Percentiles rank a stretch among this genome's conserved stretches.
Conservation (phyloP, 1,140 invertebrate genomes). For the Zaprionus taronus region DNA sequence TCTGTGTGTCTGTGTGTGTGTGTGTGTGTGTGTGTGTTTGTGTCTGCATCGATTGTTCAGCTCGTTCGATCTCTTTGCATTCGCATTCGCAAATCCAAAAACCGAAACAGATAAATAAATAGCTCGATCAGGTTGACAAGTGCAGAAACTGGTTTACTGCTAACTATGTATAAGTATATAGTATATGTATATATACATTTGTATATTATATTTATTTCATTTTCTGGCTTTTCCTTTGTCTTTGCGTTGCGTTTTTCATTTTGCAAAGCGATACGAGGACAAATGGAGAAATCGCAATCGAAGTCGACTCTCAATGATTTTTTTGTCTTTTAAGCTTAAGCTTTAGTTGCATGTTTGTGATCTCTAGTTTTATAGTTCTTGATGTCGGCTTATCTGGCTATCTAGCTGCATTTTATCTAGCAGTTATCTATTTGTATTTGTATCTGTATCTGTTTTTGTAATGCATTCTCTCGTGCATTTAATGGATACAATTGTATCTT, state of each 20-base stretch:
- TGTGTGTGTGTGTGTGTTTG: constrained; percentile 5
- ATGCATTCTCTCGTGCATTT: not conserved
- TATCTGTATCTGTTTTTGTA: not conserved
- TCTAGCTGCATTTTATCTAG: no score
- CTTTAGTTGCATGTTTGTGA: not conserved
- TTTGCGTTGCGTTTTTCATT: constrained; percentile 1
- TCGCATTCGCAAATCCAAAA: constrained; percentile 1
- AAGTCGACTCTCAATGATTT: not conserved
- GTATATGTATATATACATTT: not conserved
- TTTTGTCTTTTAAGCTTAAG: not conserved
- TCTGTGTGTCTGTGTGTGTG: not conserved
- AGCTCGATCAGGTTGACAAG: constrained; percentile 32
- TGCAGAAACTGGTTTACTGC: constrained; percentile 35
- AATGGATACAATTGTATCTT: not conserved
- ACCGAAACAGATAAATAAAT: constrained; percentile 23
- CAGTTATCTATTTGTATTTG: not conserved
- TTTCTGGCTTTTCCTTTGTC: constrained; percentile 9
- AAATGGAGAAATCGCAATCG: constrained; percentile 27
- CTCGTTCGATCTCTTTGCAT: constrained; percentile 11
- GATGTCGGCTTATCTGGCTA: no score
- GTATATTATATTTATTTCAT: constrained; percentile 6
- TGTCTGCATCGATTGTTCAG: constrained; percentile 26
- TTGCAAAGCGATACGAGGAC: constrained; percentile 15
- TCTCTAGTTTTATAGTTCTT: not conserved
- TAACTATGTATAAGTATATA: not conserved